Evolutionary conservation across 2,888 invertebrate species (phyloP).

Genomic region (Mermis nigrescens): DNA sequence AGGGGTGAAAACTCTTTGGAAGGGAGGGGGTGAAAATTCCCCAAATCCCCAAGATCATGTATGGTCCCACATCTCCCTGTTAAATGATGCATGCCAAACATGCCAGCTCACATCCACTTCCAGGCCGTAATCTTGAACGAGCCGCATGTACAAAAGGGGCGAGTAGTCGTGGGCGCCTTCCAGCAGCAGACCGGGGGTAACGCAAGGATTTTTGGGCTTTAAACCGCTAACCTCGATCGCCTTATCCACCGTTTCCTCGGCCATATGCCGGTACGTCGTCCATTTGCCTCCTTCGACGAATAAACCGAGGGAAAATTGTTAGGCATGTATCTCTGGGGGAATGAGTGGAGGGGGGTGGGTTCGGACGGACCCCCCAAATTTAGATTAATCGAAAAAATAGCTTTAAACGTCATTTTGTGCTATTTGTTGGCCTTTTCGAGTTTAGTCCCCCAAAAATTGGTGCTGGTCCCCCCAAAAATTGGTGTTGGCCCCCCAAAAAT

Average conservation of each 20-base stretch:
- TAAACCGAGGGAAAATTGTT: no score
- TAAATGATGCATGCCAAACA: background rate
- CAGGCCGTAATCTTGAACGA: conserved; percentile 94
- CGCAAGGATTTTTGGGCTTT: conserved; percentile 45
- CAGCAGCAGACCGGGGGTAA: conserved; percentile 73
- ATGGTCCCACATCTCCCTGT: no score
- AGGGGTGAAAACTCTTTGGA: no score
- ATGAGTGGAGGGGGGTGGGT: background rate
- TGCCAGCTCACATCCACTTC: conserved; percentile 58
- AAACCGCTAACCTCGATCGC: conserved; percentile 60
- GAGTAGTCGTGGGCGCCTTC: conserved; percentile 95
- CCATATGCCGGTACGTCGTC: conserved; percentile 97
- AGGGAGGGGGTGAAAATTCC: no score
- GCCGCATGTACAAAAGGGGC: conserved; percentile 87
- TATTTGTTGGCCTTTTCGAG: no score
- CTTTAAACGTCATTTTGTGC: no score
- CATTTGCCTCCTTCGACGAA: conserved; percentile 61
- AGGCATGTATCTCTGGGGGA: no score
- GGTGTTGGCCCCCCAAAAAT: no score
- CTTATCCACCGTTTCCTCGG: conserved; percentile 79
- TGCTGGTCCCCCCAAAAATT: no score
- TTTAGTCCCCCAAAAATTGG: no score
- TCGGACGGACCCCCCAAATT: background rate
- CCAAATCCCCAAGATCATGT: no score
- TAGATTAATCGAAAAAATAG: conserved; percentile 3